phyloP scores from a whole-genome alignment of 2,888 invertebrate genomes.

The Phania funesta region DNA sequence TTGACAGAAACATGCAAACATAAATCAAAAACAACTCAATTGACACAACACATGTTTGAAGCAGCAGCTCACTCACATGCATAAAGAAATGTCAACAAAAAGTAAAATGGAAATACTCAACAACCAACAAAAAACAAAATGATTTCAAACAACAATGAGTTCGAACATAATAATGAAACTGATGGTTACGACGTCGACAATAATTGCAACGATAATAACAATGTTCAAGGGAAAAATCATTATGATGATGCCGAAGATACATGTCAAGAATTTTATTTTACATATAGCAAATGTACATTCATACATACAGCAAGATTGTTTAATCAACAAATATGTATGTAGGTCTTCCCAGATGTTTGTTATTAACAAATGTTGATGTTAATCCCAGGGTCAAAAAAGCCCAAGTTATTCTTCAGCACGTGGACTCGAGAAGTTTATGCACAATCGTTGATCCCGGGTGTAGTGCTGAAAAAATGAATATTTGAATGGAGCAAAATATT shows the following conservation, averaged over 20 bases:
- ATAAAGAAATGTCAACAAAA: conserved; percentile 38
- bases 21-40: conserved; percentile 28
- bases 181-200: neutral
- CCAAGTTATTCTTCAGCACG: too few species aligned
- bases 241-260: neutral
- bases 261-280: too few species aligned
- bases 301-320: too few species aligned
- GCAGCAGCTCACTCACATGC: conserved; percentile 25
- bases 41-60: conserved; percentile 52
- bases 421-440: too few species aligned
- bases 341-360: too few species aligned
- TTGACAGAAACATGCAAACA: neutral
- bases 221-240: neutral
- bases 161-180: conserved; percentile 36
- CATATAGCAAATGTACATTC: too few species aligned
- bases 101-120: conserved; percentile 5
- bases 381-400: too few species aligned
- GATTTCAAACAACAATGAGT: conserved; percentile 46
- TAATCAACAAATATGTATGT: too few species aligned
- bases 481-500: too few species aligned
- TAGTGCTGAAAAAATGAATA: too few species aligned
- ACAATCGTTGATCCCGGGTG: too few species aligned
- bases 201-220: conserved; percentile 1
- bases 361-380: too few species aligned
- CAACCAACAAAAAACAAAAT: conserved; percentile 26